These are phyloP conservation scores for Trissolcus brochymenae DNA, from an alignment of 2,888 invertebrate genomes.

Conservation along the genomic window DNA sequence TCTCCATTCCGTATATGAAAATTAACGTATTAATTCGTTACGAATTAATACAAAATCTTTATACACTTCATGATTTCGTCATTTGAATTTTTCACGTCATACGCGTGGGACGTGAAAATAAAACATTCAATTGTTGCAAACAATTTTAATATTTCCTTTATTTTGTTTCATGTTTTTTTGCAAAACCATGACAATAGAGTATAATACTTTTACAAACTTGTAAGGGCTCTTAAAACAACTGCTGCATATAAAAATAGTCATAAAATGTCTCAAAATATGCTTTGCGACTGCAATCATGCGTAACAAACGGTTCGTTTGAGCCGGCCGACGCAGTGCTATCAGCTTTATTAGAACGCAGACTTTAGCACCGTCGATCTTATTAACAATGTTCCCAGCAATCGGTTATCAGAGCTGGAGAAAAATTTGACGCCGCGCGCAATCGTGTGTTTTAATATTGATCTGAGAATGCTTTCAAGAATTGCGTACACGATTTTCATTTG, in stretches of 20 bases:
- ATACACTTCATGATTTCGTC: neutral
- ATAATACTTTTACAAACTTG: constrained; percentile 16
- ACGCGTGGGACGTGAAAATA: neutral
- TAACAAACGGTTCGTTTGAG: constrained; percentile 20
- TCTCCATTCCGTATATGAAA: too few species aligned
- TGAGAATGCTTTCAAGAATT: constrained; percentile 16
- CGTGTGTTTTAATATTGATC: constrained; percentile 32
- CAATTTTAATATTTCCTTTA: constrained; percentile 11
- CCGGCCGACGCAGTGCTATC: neutral
- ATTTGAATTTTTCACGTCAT: constrained; percentile 1
- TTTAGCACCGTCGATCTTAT: constrained; percentile 25
- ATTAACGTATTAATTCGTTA: constrained; percentile 8
- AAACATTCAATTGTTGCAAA: constrained; percentile 17
- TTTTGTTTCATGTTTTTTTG: too few species aligned
- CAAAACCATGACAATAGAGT: neutral
- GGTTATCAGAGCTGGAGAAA: constrained; percentile 23
- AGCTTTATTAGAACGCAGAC: constrained; percentile 26
- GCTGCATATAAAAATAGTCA: constrained; percentile 17
- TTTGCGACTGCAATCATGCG: constrained; percentile 17
- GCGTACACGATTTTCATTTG: constrained; percentile 35
- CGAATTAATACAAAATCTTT: too few species aligned
- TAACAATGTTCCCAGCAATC: constrained; percentile 29
- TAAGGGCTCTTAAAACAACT: constrained; percentile 9
- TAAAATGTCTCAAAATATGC: constrained; percentile 26
- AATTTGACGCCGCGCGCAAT: constrained; percentile 11